phyloP scores from a whole-genome alignment of 2,888 invertebrate genomes.

The Chesias legatella region DNA sequence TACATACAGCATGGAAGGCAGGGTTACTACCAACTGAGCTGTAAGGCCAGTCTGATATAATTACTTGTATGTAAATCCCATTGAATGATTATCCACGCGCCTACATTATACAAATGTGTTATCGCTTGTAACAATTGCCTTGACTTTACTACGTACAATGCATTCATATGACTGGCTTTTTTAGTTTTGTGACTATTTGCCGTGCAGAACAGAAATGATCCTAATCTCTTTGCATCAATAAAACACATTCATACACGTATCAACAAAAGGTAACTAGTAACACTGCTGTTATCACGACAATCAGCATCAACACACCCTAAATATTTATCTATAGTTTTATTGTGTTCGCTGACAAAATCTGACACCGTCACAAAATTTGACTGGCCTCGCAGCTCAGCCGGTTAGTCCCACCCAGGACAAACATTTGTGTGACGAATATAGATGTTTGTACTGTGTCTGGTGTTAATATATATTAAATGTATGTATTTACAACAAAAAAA shows the following conservation, averaged over 20 bases:
- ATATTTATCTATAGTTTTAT: conserved; percentile 21
- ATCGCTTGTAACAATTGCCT: conserved; percentile 18
- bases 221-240: conserved; percentile 13
- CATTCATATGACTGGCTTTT: conserved; percentile 15
- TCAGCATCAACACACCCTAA: conserved; percentile 28
- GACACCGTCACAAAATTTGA: not conserved
- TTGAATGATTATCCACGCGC: conserved; percentile 3
- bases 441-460: too few relatives aligned
- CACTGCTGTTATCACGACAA: conserved; percentile 22
- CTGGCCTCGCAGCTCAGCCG: too few relatives aligned
- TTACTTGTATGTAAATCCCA: too few relatives aligned
- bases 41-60: too few relatives aligned
- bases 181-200: conserved; percentile 14
- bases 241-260: conserved; percentile 6
- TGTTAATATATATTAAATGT: too few relatives aligned
- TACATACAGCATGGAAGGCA: too few relatives aligned
- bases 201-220: conserved; percentile 12
- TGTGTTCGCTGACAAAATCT: conserved; percentile 11
- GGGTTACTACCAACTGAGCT: too few relatives aligned
- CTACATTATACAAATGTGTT: conserved; percentile 11
- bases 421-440: too few relatives aligned
- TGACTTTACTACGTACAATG: conserved; percentile 15
- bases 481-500: too few relatives aligned
- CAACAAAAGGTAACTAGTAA: conserved; percentile 18
- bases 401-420: too few relatives aligned